A percentile compares a stretch with the other conserved stretches of the same genome.
phyloP scores from a whole-genome alignment of 2,113 vertebrate genomes.

The Hydrochoerus hydrochaeris region DNA sequence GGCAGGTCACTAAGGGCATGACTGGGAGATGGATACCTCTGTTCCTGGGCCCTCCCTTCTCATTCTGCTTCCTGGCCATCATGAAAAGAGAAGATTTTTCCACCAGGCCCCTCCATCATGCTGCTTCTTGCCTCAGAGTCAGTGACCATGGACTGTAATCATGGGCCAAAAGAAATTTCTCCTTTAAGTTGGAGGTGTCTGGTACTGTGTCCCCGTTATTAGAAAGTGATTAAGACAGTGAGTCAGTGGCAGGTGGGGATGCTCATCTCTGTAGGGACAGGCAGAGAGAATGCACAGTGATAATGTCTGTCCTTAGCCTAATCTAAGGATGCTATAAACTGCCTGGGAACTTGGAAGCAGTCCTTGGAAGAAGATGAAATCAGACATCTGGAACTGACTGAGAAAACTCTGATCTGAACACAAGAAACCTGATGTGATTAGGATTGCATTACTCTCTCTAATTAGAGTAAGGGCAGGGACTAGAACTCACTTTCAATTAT shows the following conservation, averaged over 20 bases:
- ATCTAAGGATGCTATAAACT: neutral
- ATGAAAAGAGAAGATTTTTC: neutral
- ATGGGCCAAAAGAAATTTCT: neutral
- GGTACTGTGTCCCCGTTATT: neutral
- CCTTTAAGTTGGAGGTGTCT: neutral
- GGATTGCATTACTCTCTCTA: neutral
- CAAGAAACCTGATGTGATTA: neutral
- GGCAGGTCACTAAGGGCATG: too few relatives aligned
- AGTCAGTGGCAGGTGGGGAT: neutral
- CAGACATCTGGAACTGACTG: neutral
- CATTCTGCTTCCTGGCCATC: neutral
- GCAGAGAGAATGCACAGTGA: neutral
- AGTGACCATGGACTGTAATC: neutral
- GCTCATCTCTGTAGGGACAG: neutral
- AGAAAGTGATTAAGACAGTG: neutral
- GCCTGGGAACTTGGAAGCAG: neutral
- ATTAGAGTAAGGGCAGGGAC: neutral
- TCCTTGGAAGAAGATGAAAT: neutral
- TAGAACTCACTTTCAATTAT: conserved; percentile 4
- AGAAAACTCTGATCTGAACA: neutral
- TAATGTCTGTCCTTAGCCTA: neutral
- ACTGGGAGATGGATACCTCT: neutral
- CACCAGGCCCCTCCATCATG: neutral
- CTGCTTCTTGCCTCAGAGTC: neutral
- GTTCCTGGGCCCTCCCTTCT: neutral